phyloP scores from a whole-genome alignment of 2,113 vertebrate genomes.

The Paraplagusia blochii region DNA sequence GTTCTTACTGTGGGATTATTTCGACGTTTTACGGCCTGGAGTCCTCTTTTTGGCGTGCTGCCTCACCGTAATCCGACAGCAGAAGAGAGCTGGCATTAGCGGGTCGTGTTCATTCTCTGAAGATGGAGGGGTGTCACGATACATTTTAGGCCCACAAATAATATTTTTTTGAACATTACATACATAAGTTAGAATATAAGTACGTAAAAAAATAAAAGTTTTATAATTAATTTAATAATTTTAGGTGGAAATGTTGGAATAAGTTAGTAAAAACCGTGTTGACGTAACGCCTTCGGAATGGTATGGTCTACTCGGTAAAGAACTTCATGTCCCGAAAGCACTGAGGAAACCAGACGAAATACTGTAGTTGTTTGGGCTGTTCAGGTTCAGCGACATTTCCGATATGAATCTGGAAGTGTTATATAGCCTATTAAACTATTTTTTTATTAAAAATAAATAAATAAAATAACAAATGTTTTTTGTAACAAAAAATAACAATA shows the following conservation, averaged over 20 bases:
- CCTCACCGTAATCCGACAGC: constrained; percentile 55
- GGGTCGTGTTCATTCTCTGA: constrained; percentile 20
- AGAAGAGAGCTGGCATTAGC: constrained; percentile 44
- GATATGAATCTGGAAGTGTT: too few species aligned
- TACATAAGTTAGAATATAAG: accelerated
- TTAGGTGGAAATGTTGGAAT: background rate
- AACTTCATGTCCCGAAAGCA: constrained; percentile 19
- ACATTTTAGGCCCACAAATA: background rate
- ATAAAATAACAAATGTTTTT: too few species aligned
- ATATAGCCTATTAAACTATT: too few species aligned
- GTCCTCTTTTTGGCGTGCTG: constrained; percentile 15
- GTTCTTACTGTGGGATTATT: constrained; percentile 58
- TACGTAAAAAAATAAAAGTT: too few species aligned
- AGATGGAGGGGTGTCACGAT: constrained; percentile 4
- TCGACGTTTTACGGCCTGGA: constrained; percentile 49
- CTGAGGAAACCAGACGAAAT: too few species aligned
- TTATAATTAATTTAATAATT: too few species aligned
- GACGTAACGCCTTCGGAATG: constrained; percentile 4
- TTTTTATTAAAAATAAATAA: too few species aligned
- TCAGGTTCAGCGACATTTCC: too few species aligned
- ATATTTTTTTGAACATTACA: background rate
- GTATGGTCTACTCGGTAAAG: constrained; percentile 42
- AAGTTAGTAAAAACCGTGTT: background rate
- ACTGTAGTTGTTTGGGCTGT: too few species aligned
- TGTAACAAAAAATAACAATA: too few species aligned